A percentile compares a stretch with the other conserved stretches of the same genome.
Evolutionary conservation across 2,888 invertebrate genomes (phyloP).

Genomic region (Lithophane semibrunnea): DNA sequence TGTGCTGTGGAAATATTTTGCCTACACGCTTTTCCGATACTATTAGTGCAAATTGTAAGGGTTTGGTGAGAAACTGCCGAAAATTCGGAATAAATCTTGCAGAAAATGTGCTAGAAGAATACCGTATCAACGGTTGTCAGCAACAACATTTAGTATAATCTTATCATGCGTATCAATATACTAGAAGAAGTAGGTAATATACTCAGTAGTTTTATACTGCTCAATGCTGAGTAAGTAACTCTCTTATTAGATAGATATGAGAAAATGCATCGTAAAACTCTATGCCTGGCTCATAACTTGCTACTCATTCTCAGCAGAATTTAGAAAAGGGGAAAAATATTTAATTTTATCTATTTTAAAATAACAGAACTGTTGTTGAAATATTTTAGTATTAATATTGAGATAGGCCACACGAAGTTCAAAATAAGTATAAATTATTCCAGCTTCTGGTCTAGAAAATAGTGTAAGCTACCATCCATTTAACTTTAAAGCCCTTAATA

Average conservation of each 20-base stretch:
- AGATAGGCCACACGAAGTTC: background rate
- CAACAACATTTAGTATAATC: no score
- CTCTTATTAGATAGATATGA: background rate
- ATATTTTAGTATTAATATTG: background rate
- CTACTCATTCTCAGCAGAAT: constrained; percentile 4
- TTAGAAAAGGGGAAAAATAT: background rate
- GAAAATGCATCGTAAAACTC: constrained; percentile 30
- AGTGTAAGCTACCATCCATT: constrained; percentile 15
- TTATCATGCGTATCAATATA: background rate
- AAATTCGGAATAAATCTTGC: background rate
- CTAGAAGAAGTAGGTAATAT: background rate
- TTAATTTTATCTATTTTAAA: background rate
- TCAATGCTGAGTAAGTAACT: constrained; percentile 4
- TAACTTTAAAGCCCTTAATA: constrained; percentile 28
- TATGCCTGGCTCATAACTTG: background rate
- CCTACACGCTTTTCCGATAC: constrained; percentile 32
- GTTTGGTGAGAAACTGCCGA: background rate
- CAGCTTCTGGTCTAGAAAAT: background rate
- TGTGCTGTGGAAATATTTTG: constrained; percentile 34
- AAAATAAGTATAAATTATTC: constrained; percentile 9
- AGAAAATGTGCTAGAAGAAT: background rate
- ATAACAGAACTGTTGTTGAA: background rate
- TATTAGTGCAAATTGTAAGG: constrained; percentile 23
- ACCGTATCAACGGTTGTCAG: no score
- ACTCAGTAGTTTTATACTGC: constrained; percentile 1